Base-by-base conservation (phyloP, 2,797 vertebrate species). In the Enteromius mattozi region DNA sequence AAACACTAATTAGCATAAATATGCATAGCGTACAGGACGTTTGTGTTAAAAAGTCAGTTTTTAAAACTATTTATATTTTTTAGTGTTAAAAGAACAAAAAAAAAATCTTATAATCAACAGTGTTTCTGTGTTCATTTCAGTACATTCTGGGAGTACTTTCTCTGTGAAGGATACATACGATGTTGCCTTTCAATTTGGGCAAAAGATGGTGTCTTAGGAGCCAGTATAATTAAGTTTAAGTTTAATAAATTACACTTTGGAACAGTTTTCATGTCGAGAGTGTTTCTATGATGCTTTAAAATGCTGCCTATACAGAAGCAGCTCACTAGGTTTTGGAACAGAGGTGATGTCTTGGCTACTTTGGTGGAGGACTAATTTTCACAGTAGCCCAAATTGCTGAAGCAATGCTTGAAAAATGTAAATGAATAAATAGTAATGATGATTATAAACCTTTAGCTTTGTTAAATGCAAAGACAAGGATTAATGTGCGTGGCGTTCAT, bases 391-490 rank as follows among this genome's bases (percentile, higher is more conserved):
- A 66, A 40, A 42, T 19, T 56, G 63, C 63, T 37, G 17, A 83
- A 78, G 63, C 47, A 70, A 69, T 54, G 47, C 81, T 61, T 84
- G 40, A 33, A 78, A 71, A 79, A 27, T 35, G 49, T 78, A 47
- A 70, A 70, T 69, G 14, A 72, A 79, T 68, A 59, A 84, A 84
- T 78, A 78, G 37, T 84, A 70, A 84, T 79, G 76, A 61, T 37
- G 27, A 84, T 71, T 78, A 71, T 71, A 79, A 78, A 84, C 68
- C 83, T 49, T 84, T 78, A 63, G 66, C 37, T 79, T 84, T 78
- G 82, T 79, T 78, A 79, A 84, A 79, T 72, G 40, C 68, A 61
- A 49, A 78, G 63, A 84, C 83, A 70, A 71, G 40, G 75, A 84
- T 79, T 84, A 84, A 79, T 79, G 83, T 27, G 40, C 0, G 21